Conservation (phyloP, 2,888 invertebrate genomes). For the Stenichneumon culpator region DNA sequence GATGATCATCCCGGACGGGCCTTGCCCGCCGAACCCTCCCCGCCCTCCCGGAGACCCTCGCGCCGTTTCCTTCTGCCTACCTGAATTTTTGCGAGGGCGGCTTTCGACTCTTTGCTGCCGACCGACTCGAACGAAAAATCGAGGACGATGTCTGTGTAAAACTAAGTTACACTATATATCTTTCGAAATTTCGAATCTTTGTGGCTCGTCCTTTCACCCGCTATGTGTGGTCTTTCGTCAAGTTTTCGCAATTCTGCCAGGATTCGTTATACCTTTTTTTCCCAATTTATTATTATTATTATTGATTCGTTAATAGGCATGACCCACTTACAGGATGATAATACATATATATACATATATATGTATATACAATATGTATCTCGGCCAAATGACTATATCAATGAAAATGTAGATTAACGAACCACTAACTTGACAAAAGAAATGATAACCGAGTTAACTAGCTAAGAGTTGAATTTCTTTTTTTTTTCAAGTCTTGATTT, state of each 20-base stretch:
- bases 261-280: slow-evolving; percentile 35
- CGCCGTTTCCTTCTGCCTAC: slow-evolving; percentile 46
- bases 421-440: too few relatives aligned
- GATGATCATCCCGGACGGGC: slow-evolving; percentile 4
- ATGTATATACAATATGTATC: too few relatives aligned
- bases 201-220: slow-evolving; percentile 3
- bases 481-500: background rate
- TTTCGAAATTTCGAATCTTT: slow-evolving; percentile 58
- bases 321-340: too few relatives aligned
- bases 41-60: slow-evolving; percentile 24
- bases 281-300: background rate
- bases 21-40: slow-evolving; percentile 1
- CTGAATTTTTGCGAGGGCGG: slow-evolving; percentile 65
- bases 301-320: background rate
- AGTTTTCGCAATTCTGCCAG: slow-evolving; percentile 44
- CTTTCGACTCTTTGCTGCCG: slow-evolving; percentile 9
- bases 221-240: slow-evolving; percentile 56
- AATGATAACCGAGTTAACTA: background rate
- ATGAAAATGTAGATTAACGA: background rate
- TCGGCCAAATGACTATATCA: background rate
- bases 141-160: slow-evolving; percentile 18
- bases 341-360: too few relatives aligned
- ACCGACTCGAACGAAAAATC: slow-evolving; percentile 8
- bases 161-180: background rate
- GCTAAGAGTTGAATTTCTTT: background rate